Evolutionary conservation across 2,888 invertebrate species (phyloP).

Genomic region (Gryllus longicercus): DNA sequence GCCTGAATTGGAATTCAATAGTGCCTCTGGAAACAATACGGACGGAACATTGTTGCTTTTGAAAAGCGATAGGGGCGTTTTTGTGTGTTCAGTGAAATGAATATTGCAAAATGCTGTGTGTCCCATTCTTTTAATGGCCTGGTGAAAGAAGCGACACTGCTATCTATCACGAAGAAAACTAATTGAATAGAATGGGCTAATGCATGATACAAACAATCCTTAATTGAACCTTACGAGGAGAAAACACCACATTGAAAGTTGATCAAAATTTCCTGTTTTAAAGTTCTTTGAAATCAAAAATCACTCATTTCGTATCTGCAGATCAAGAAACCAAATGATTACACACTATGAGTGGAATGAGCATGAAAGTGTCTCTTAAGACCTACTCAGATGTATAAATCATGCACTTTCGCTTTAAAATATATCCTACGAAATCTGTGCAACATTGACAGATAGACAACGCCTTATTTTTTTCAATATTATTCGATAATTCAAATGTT

Average conservation of each 20-base stretch:
- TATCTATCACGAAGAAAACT: not conserved
- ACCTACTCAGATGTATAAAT: no score
- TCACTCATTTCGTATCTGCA: no score
- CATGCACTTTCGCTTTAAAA: no score
- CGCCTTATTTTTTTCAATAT: no score
- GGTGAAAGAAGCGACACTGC: not conserved
- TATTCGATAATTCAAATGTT: no score
- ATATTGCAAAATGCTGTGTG: not conserved
- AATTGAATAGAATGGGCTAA: slow-evolving; percentile 8
- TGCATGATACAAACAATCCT: slow-evolving; percentile 9
- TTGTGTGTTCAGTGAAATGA: not conserved
- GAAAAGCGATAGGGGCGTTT: not conserved
- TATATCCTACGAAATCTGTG: no score
- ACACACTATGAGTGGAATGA: no score
- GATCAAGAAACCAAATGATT: no score
- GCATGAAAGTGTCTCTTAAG: no score
- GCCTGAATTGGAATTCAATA: not conserved
- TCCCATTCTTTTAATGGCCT: not conserved
- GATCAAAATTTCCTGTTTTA: not conserved
- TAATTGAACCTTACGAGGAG: not conserved
- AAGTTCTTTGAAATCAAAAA: no score
- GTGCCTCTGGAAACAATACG: not conserved
- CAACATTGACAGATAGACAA: no score
- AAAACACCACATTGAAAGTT: not conserved
- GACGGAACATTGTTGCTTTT: slow-evolving; percentile 5